Base-by-base conservation (phyloP, 2,797 vertebrate species). In the Echiichthys vipera region DNA sequence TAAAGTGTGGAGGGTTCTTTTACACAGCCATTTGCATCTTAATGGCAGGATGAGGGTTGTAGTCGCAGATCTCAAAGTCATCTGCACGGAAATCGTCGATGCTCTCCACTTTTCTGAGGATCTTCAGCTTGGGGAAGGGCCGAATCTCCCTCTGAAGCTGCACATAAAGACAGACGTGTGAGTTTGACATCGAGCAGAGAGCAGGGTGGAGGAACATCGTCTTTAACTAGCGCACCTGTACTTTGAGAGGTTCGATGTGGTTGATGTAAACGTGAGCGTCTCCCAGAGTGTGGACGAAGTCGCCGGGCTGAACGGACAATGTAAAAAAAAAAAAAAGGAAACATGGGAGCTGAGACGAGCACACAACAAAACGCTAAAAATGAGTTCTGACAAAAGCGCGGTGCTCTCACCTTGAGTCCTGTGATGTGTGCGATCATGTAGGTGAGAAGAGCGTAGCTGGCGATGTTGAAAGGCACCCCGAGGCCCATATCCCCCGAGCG, bases 1-100 rank as follows among this genome's bases (percentile, higher is more conserved):
- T 51, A 18, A 27, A 10, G 4, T 62, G 4, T 11, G 25, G 15
- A n/a, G n/a, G n/a, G n/a, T n/a, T n/a, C 5, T 29, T 68, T 92
- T 92, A 99, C 75, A 99, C 95, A 25, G 98, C 96, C 97, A 99
- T 98, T 83, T 98, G 95, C 97, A 99, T 98, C 91, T 97, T 99
- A 88, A 99, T 98, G 42, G 93, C 4, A 3, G 98, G 96, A 57
- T 99, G 96, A 36, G 98, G 98, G 85, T 97, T 87, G 85, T 99
- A 99, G 77, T 91, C 94, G 59, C 95, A 95, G 80, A 99, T 94
- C 82, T 96, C 93, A 87, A 99, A 98, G 83, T 99, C 97, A 63
- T 98, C 97, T 8, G 95, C 92, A 15, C 83, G 86, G 84, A 99
- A 99, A 65, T 98, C 95, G 39, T 96, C 89, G 0, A 99, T 96